Evolutionary conservation across 2,797 vertebrate species (phyloP), one percentile per base, ranked within the genome.

Genomic region (Propithecus deckenii): DNA sequence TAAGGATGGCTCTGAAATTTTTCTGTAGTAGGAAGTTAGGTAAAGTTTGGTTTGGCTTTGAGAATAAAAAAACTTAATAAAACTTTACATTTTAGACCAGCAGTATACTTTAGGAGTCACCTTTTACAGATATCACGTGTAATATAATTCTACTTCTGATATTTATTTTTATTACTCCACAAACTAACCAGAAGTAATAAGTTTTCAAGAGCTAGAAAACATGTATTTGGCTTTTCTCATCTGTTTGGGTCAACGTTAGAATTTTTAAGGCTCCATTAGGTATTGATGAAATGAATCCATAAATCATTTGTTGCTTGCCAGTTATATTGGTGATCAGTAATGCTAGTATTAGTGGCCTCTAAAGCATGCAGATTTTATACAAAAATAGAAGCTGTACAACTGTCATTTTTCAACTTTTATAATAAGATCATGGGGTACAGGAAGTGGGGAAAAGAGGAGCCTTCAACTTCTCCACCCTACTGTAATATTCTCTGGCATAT

Each of bases 281-380:
- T 72, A 86, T 46, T 32, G 50, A 69, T 81, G n/a, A 92, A 96
- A 74, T 50, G 15, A 97, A 55, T 91, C 28, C 48, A n/a, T 79
- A 69, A 46, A 32, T 76, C 7, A 25, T 75, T 92, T 67, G 48
- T 86, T 83, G 18, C 67, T 93, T 84, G 15, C 52, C 80, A 23
- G 43, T 87, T 25, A 14, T 61, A 76, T 63, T 86, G 65, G 46
- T 72, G 72, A 76, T 89, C 86, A 71, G 46, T 94, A 89, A 89
- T 38, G n/a, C 41, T 50, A 80, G 86, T 71, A 84, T 59, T 28
- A 30, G 22, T 93, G 96, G 85, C 18, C 48, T 72, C 41, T 55
- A 79, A 86, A 81, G 22, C 61, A 83, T 43, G 35, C 38, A 79
- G 83, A 91, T 90, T 94, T 93, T 71, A 94, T 91, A n/a, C 32